Evolutionary conservation across 2,113 vertebrate genomes (phyloP).

Genomic region (Corapipo altera): DNA sequence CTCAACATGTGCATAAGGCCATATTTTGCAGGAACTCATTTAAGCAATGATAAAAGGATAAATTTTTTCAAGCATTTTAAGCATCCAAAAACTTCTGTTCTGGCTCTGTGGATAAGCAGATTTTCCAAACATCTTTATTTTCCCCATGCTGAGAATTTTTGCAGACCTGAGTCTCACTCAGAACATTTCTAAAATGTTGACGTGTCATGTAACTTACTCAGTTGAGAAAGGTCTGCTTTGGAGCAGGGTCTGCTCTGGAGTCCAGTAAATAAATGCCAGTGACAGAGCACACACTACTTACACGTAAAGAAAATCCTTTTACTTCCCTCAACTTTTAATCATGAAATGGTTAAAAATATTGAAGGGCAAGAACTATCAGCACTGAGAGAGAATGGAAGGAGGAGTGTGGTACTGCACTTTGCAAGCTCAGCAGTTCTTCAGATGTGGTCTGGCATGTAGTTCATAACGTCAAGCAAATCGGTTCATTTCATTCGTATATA

Average conservation of each 20-base stretch:
- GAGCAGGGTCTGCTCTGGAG: background rate
- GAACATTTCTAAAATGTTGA: background rate
- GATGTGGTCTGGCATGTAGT: slow-evolving; percentile 91
- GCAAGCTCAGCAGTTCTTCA: slow-evolving; percentile 82
- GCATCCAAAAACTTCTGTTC: background rate
- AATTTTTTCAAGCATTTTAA: background rate
- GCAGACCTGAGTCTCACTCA: background rate
- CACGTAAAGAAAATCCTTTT: background rate
- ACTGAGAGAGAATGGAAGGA: slow-evolving; percentile 44
- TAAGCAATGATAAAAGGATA: background rate
- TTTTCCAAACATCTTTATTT: background rate
- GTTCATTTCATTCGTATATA: slow-evolving; percentile 66
- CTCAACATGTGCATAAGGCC: background rate
- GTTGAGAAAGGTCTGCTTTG: background rate
- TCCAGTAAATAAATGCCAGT: background rate
- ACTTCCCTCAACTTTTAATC: background rate
- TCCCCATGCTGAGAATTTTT: background rate
- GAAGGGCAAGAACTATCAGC: slow-evolving; percentile 8
- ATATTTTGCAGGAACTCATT: slow-evolving; percentile 4
- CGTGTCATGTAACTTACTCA: background rate
- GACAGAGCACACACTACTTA: background rate
- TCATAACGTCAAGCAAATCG: slow-evolving; percentile 84
- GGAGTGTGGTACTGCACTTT: slow-evolving; percentile 59
- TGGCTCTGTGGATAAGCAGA: background rate
- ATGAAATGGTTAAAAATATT: slow-evolving; percentile 44